These are phyloP conservation scores for Intellagama lesueurii DNA, from an alignment of 2,797 vertebrate genomes.

Conservation along the genomic window DNA sequence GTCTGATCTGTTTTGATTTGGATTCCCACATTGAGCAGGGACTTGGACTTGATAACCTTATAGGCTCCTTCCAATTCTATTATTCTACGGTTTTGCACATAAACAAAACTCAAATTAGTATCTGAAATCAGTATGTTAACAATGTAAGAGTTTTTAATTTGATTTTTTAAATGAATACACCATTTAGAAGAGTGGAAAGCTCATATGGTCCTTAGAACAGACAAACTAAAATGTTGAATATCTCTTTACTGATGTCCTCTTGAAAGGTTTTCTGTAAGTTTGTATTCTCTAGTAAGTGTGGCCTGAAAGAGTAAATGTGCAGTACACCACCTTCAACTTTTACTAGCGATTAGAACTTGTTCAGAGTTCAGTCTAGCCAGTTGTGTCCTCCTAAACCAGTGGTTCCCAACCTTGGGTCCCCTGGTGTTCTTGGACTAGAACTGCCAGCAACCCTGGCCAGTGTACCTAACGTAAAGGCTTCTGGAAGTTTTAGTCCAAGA, in stretches of 20 bases:
- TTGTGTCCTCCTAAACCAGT: too few relatives aligned
- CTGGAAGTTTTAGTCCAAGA: too few relatives aligned
- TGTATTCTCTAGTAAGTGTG: neutral
- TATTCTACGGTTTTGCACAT: neutral
- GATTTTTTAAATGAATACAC: neutral
- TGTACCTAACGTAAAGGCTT: too few relatives aligned
- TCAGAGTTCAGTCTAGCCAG: too few relatives aligned
- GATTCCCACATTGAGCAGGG: too few relatives aligned
- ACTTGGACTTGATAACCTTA: too few relatives aligned
- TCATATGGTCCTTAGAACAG: neutral
- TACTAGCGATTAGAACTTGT: too few relatives aligned
- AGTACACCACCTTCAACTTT: neutral
- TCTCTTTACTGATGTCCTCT: neutral
- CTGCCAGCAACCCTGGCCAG: too few relatives aligned
- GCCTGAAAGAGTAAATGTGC: neutral
- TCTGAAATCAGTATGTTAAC: neutral
- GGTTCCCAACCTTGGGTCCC: too few relatives aligned
- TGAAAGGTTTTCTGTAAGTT: neutral
- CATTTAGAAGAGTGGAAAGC: neutral
- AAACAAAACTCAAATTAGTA: slow-evolving; percentile 2
- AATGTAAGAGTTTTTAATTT: neutral
- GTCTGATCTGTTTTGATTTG: too few relatives aligned
- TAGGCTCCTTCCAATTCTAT: too few relatives aligned
- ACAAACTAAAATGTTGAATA: neutral
- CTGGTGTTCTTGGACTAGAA: too few relatives aligned